Base-by-base conservation (phyloP, 1,140 invertebrate species). In the Lordiphosa stackelbergi region DNA sequence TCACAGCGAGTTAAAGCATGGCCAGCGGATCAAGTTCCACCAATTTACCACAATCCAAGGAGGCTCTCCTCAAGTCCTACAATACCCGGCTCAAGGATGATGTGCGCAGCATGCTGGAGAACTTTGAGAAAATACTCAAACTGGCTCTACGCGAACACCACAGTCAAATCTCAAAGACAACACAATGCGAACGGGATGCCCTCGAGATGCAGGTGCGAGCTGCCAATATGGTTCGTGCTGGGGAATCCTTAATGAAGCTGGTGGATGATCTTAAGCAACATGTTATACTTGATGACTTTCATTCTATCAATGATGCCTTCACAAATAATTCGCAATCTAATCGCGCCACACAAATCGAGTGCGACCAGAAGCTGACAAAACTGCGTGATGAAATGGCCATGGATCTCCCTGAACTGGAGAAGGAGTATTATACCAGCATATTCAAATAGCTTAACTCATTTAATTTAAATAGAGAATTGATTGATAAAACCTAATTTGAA, bases 251-350 rank as follows among this genome's bases (percentile, higher is more conserved):
- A 9, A 97, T 98, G 94, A 98, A 98, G 88, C 89, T 98, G 4
- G 96, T 98, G 4, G 96, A 96, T 0, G 97, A 98, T 86, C 95
- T 99, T 10, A 98, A 98, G 85, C 97, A 98, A 75, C 98, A 98
- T 87, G 89, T 98, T 12, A 98, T 98, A 65, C 90, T 99, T 8
- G 98, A 98, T 89, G 97, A 99, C 88, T 98, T 98, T 85, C 96
- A 96, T 28, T 97, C 96, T 0, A 96, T 98, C 0, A 98, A 98
- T 89, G 97, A 98, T 87, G 95, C 96, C 1, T 98, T 98, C 59
- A 92, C 94, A 8, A 93, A 95, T 73, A 98, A 97, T 73, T 96
- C 95, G 3, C 95, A 96, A 86, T 81, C 97, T 13, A 97, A 96
- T 85, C 91, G 95, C 55, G 92, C 93, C 0, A 96, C 96, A 84